Base-by-base conservation (phyloP, 2,113 vertebrate species). In the Trinectes maculatus region DNA sequence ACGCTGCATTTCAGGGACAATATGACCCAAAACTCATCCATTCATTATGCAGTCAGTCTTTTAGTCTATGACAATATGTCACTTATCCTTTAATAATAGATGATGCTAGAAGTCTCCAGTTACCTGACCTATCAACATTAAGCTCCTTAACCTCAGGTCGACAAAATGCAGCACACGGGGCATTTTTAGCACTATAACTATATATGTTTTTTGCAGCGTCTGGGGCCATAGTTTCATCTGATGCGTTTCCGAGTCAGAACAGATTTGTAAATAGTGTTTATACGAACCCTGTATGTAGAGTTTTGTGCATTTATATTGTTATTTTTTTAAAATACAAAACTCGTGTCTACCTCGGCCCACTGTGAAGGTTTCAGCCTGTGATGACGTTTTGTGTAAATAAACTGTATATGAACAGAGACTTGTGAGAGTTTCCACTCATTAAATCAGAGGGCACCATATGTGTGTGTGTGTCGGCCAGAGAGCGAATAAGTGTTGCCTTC, bases 331-430 rank as follows among this genome's bases (percentile, higher is more conserved):
- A 9, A 83, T 71, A 54, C 66, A 71, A 78, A 87, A 78, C 83
- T 85, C 71, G 25, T 24, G 57, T 88, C 87, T 91, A 91, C 89
- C 89, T 91, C 87, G 57, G 43, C 60, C 64, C 57, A 56, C 63
- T 77, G 77, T 75, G 65, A 82, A 44, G 2, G 44, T 64, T 64
- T 59, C 8, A 58, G 49, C 24, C 19, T 49, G 25, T 70, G 65
- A 55, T 11, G 13, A 65, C 26, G 3, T 80, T 34, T 34, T 48
- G 25, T 87, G 65, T 89, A 80, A 85, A 85, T 87, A 75, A 84
- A 84, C 18, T 62, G 52, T 81, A 70, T 22, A 74, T 63, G 33
- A 77, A 69, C 18, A 48, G 19, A 29, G 29, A 49, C 19, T 16
- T 40, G 18, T 70, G 63, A 51, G 31, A 24, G 8, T 26, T 46